Conservation (phyloP, 2,113 vertebrate species). For the Nesoenas mayeri region DNA sequence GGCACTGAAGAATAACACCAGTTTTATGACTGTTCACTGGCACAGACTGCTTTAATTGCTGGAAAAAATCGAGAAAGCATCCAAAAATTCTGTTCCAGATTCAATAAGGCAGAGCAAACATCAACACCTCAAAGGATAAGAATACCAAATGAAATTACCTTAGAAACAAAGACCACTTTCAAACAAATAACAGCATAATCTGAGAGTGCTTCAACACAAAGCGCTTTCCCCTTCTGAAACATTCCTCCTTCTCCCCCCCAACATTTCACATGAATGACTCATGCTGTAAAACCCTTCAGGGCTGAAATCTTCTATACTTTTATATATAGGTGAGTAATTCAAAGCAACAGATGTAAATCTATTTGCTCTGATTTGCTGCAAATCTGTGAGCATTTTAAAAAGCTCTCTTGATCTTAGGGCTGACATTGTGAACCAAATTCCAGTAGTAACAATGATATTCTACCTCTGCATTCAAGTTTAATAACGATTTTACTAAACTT, state of each 20-base stretch:
- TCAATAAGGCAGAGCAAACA: conserved; percentile 19
- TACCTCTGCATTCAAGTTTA: background rate
- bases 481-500: background rate
- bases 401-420: background rate
- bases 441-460: background rate
- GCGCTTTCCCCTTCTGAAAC: background rate
- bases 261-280: background rate
- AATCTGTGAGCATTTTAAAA: background rate
- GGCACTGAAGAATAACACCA: background rate
- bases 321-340: background rate
- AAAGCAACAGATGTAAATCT: background rate
- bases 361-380: background rate
- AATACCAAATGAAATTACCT: conserved; percentile 13
- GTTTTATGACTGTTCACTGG: background rate
- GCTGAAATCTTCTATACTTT: background rate
- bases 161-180: conserved; percentile 31
- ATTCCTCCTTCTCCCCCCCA: background rate
- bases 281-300: background rate
- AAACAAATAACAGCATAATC: background rate
- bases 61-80: conserved; percentile 13
- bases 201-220: background rate
- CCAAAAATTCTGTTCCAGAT: background rate
- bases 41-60: background rate
- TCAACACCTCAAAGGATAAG: conserved; percentile 19
- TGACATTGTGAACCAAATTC: background rate